These are phyloP conservation scores for Urocolius indicus DNA, from an alignment of 2,113 vertebrate genomes.

Conservation along the genomic window DNA sequence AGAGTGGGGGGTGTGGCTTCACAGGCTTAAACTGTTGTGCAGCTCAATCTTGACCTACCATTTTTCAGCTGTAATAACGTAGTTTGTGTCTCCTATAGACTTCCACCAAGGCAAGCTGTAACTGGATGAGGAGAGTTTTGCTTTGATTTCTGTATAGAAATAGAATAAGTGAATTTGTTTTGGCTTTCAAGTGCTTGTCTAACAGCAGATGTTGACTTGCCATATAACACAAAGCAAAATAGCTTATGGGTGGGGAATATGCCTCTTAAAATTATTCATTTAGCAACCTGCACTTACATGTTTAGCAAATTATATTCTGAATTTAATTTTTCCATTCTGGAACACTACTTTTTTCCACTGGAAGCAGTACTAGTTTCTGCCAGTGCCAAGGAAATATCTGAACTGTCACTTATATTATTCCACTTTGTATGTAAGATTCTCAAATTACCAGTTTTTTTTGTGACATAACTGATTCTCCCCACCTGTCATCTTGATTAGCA, in stretches of 20 bases:
- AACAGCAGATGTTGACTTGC: not conserved
- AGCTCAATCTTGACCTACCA: not conserved
- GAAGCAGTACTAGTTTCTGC: not conserved
- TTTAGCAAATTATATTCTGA: not conserved
- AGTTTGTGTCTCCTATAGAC: not conserved
- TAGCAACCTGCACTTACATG: not conserved
- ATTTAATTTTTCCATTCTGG: not conserved
- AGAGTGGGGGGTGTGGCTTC: not conserved
- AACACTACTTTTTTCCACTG: not conserved
- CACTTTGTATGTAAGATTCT: not conserved
- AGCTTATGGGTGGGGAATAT: not conserved
- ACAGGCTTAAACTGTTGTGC: not conserved
- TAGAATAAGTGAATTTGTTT: not conserved
- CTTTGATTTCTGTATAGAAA: not conserved
- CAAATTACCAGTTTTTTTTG: not conserved
- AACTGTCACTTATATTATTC: not conserved
- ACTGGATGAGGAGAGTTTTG: not conserved
- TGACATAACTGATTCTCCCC: not conserved
- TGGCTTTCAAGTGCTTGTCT: not conserved
- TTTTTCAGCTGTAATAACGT: not conserved
- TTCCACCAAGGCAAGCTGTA: not conserved
- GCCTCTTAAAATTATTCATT: not conserved
- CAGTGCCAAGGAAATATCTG: not conserved
- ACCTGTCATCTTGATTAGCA: constrained; percentile 32
- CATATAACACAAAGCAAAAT: not conserved